Percentiles rank a stretch among this genome's conserved stretches.
Conservation (phyloP, 1,140 invertebrate genomes). For the Pomphorhynchus laevis region DNA sequence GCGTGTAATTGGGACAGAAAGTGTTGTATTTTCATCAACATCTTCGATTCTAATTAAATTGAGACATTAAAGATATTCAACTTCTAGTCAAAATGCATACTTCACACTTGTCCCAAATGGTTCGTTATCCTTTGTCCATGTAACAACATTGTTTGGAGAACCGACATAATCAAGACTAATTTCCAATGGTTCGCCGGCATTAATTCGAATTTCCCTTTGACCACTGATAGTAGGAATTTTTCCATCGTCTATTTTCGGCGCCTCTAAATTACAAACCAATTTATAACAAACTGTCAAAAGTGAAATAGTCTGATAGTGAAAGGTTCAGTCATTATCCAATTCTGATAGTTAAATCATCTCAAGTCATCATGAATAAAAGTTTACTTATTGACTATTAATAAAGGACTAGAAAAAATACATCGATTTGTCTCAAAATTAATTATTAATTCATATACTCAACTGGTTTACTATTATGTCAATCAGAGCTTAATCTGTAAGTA, state of each 20-base stretch:
- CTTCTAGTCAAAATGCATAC: not conserved
- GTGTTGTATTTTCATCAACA: conserved; percentile 40
- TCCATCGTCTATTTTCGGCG: conserved; percentile 58
- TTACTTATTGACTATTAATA: too few relatives aligned
- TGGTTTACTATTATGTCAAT: too few relatives aligned
- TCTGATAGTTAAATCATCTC: too few relatives aligned
- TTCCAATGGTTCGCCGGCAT: conserved; percentile 76
- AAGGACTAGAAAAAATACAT: too few relatives aligned
- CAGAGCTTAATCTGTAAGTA: too few relatives aligned
- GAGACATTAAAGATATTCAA: not conserved
- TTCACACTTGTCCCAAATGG: conserved; percentile 13
- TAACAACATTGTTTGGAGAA: conserved; percentile 52
- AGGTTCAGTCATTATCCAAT: not conserved
- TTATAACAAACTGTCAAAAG: conserved; percentile 7
- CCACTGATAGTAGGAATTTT: conserved; percentile 27
- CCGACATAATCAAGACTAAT: conserved; percentile 63
- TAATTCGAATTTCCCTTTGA: conserved; percentile 62
- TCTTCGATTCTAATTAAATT: conserved; percentile 26
- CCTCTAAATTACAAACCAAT: conserved; percentile 36
- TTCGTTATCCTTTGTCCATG: conserved; percentile 45
- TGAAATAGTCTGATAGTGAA: conserved; percentile 1
- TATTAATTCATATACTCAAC: too few relatives aligned
- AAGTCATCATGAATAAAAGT: too few relatives aligned
- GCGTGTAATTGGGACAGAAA: conserved; percentile 49
- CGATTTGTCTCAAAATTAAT: too few relatives aligned